Base-by-base conservation (phyloP, 1,140 invertebrate genomes). In the Rhizoglyphus robini region DNA sequence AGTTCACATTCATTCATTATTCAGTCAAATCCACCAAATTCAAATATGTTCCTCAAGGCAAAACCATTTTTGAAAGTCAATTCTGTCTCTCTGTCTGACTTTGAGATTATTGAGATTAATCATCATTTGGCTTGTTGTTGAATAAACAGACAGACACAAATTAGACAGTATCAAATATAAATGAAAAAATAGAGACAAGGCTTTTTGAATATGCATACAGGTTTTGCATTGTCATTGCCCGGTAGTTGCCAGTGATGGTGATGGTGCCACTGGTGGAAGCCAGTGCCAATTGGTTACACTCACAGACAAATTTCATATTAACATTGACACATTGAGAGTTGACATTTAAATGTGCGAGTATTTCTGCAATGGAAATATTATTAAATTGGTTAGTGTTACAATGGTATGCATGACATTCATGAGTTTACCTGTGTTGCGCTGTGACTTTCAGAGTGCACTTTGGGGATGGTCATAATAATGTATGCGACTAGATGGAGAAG, bases 321-420 rank as follows among this genome's bases (percentile, higher is more conserved):
- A 54, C 51, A 54, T 54, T 41, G 36, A n/a, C n/a, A n/a, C n/a
- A n/a, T n/a, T n/a, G n/a, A n/a, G 36, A 41, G 36, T 41, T 41
- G 36, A 41, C 36, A 41, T 41, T 41, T 41, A n/a, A n/a, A n/a
- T n/a, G n/a, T n/a, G n/a, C n/a, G 51, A 54, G 51, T 27, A 8
- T 54, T 8, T 41, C 36, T 11, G 8, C 36, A 41, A 8, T 18
- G 18, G 8, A 8, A 41, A 41, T 18, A 41, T 11, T 41, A 41
- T 11, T 11, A 41, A 11, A 23, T 54, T 54, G 51, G 51, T 54
- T 54, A 54, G 51, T 54, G 51, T 54, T 54, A 54, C 51, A 54
- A 54, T 54, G 51, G 8, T 54, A 54, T 54, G 36, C 36, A 41
- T 41, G 36, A 41, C 18, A 41, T 41, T 41, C 36, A 41, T 41